Evolutionary conservation across 2,888 invertebrate species (phyloP).

Genomic region (Cheilosia vernalis): DNA sequence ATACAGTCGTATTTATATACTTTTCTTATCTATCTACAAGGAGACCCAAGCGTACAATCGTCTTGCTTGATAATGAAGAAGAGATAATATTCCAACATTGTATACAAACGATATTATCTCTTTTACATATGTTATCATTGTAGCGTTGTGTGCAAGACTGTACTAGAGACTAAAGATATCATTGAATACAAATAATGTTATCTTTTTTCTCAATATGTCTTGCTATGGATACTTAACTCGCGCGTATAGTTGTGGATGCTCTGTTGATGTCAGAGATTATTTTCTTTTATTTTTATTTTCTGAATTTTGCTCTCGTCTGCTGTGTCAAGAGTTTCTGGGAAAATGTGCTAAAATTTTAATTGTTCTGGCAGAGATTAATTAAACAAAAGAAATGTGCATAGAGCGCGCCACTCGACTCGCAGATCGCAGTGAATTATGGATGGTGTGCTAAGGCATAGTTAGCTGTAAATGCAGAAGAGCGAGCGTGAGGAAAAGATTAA

Average conservation of each 20-base stretch:
- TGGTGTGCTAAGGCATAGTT: neutral
- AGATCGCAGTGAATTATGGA: slow-evolving; percentile 3
- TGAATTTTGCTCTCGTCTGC: neutral
- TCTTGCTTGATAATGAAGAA: no score
- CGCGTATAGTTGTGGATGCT: neutral
- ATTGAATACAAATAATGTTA: no score
- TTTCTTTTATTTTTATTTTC: neutral
- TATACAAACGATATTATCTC: no score
- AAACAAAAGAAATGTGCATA: slow-evolving; percentile 41
- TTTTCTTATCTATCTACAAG: no score
- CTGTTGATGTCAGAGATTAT: slow-evolving; percentile 8
- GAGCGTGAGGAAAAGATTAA: slow-evolving; percentile 32
- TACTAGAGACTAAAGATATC: no score
- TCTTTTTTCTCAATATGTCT: no score
- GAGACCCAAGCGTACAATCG: no score
- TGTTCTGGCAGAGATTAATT: slow-evolving; percentile 64
- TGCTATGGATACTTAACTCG: no score
- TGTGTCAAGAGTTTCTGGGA: slow-evolving; percentile 38
- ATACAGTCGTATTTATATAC: no score
- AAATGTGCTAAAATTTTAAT: slow-evolving; percentile 63
- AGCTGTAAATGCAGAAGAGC: slow-evolving; percentile 4
- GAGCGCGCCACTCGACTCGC: neutral
- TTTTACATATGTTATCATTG: no score
- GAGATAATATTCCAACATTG: no score
- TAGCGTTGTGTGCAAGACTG: no score